Conservation (phyloP, 2,888 invertebrate species). For the Balanococcus diminutus region DNA sequence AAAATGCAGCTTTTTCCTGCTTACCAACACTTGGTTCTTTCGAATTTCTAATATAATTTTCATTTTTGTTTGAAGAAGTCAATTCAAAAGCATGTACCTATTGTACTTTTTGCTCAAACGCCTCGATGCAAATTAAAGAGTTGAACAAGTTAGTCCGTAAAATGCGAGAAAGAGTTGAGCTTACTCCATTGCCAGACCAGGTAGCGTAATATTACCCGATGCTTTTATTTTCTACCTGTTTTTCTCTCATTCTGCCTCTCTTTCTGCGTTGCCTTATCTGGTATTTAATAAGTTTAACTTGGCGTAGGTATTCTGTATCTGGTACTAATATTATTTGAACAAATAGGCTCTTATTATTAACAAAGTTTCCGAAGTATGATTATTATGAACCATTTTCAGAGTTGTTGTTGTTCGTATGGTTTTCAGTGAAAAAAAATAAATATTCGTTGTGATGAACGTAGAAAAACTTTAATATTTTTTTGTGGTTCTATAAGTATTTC, state of each 20-base stretch:
- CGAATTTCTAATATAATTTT: not conserved
- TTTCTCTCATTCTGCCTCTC: not conserved
- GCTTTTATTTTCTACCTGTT: not conserved
- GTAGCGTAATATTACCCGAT: not conserved
- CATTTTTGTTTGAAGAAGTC: not conserved
- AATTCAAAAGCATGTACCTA: not conserved
- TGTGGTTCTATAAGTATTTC: not conserved
- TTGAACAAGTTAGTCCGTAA: not conserved
- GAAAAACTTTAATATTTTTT: not conserved
- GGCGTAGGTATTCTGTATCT: not conserved
- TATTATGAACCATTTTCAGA: not conserved
- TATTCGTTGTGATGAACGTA: too few relatives aligned
- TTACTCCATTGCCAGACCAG: too few relatives aligned
- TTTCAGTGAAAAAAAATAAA: too few relatives aligned
- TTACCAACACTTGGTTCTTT: not conserved
- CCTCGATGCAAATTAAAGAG: slow-evolving; percentile 3
- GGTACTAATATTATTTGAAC: not conserved
- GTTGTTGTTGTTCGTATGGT: too few relatives aligned
- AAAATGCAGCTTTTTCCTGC: not conserved
- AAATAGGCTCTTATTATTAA: not conserved
- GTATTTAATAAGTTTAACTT: not conserved
- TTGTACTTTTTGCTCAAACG: not conserved
- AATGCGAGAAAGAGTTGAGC: not conserved
- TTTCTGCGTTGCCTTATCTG: not conserved
- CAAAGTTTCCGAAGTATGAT: not conserved